Base-by-base conservation (phyloP, 2,113 vertebrate species). In the Trachemys scripta region DNA sequence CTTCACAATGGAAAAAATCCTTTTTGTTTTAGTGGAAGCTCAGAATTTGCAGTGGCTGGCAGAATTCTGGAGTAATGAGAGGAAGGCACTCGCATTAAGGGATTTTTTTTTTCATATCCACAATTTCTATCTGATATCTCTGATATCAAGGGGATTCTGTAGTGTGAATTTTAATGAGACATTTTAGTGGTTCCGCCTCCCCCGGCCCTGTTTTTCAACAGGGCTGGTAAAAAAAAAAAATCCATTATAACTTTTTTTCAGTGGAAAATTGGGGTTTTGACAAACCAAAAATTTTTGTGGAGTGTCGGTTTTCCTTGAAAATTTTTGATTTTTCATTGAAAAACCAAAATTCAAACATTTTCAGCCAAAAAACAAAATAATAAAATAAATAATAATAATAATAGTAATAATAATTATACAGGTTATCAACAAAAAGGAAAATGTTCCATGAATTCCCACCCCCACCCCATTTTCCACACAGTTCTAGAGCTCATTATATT, bases 341-440 rank as follows among this genome's bases (percentile, higher is more conserved):
- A 85, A 96, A 97, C 92, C 82, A 97, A 97, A 75, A 93, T 47
- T 31, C 90, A 88, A 91, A 83, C 96, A 91, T 96, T 96, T 96
- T 95, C 90, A 97, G 93, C 90, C 87, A 87, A 86, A 85, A 96
- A 53, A 0, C 29, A 94, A 75, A 91, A 54, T 50, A 65, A 82
- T 45, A 65, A 75, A 56, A 50, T 50, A 50, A 50, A 50, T 47
- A 47, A 47, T 47, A 50, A 8, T 7, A 51, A 20, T 53, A 20
- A 54, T 22, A 54, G 20, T 8, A 22, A 54, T 20, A 54, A 54
- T 54, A 69, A 16, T 35, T n/a, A 92, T 87, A 50, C 29, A 35
- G 0, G 16, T 19, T 90, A 83, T 95, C 65, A 25, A 79, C 88
- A 50, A 83, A 96, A 92, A 92, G 78, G 78, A 93, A 38, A 54